A percentile compares a stretch with the other conserved stretches of the same genome.
Evolutionary conservation across 2,113 vertebrate genomes (phyloP).

Genomic region (Catharus bicknelli): DNA sequence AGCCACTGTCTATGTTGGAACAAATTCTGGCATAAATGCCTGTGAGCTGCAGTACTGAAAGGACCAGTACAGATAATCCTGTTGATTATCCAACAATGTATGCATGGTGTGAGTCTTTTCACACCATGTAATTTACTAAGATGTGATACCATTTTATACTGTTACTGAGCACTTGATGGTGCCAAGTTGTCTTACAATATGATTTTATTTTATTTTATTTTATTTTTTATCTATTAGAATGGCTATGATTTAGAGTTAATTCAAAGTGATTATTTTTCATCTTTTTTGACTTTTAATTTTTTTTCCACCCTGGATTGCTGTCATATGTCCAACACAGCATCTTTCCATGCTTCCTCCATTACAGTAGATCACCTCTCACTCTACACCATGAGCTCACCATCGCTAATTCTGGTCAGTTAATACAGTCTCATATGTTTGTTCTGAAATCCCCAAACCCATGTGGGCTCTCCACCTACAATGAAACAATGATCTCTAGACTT

Average conservation of each 20-base stretch:
- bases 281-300: not conserved
- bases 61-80: not conserved
- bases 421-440: not conserved
- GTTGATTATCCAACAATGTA: not conserved
- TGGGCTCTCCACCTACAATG: not conserved
- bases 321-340: not conserved
- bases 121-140: slow-evolving; percentile 14
- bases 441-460: not conserved
- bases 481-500: not conserved
- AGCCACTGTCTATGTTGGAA: not conserved
- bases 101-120: not conserved
- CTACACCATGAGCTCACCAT: fast-evolving
- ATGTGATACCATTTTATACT: slow-evolving; percentile 14
- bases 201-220: not conserved
- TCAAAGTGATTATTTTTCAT: not conserved
- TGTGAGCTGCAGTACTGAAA: not conserved
- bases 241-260: not conserved
- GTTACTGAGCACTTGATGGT: not conserved
- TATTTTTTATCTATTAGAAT: not conserved
- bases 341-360: not conserved
- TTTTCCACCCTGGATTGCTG: not conserved
- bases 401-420: not conserved
- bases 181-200: not conserved
- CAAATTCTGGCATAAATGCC: not conserved
- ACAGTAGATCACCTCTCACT: not conserved